Evolutionary conservation across 2,797 vertebrate genomes (phyloP).

Genomic region (Megalops cyprinoides): DNA sequence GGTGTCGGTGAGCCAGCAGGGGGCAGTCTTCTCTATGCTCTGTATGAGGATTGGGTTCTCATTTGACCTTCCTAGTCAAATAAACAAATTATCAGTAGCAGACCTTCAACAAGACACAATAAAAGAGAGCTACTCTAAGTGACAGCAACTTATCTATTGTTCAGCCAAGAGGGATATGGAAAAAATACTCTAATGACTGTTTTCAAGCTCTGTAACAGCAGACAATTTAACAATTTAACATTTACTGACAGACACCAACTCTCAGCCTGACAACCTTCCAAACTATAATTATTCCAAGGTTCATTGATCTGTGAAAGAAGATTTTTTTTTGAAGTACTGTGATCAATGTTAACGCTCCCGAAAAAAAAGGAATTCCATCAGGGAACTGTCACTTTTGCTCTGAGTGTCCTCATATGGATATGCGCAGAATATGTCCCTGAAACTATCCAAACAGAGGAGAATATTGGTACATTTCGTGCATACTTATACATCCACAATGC

Average conservation of each 20-base stretch:
- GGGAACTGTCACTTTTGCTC: background rate
- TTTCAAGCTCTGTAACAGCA: too few species aligned
- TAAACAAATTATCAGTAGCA: too few species aligned
- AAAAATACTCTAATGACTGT: background rate
- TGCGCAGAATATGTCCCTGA: background rate
- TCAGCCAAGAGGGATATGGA: background rate
- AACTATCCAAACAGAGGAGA: background rate
- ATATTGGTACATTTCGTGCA: background rate
- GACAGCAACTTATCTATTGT: background rate
- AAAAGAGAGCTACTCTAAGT: background rate
- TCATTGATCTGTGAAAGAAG: conserved; percentile 21
- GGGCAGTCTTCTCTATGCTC: too few species aligned
- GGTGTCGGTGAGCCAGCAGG: too few species aligned
- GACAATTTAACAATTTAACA: too few species aligned
- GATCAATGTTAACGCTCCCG: conserved; percentile 14
- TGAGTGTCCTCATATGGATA: background rate
- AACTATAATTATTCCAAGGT: conserved; percentile 24
- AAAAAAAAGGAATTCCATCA: background rate
- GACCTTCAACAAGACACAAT: background rate
- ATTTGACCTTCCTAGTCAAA: too few species aligned
- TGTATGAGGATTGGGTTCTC: too few species aligned
- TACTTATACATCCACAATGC: background rate
- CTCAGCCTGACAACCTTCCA: conserved; percentile 2
- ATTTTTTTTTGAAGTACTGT: conserved; percentile 15
- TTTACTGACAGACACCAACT: background rate